phyloP scores from a whole-genome alignment of 2,888 invertebrate species.

The Helicoverpa assulta region DNA sequence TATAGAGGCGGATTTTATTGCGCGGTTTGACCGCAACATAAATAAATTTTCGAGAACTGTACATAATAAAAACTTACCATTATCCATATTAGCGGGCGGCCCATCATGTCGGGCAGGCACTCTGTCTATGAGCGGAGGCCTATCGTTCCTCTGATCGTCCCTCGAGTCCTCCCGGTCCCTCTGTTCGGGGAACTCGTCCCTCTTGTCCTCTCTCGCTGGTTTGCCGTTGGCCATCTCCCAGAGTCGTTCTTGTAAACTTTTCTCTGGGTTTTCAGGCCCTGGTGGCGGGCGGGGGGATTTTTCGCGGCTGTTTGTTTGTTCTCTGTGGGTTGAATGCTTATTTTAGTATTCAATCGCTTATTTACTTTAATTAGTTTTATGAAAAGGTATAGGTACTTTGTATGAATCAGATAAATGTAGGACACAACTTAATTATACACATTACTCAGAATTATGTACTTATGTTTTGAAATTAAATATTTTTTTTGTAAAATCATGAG shows the following conservation, averaged over 20 bases:
- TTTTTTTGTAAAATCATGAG: too few species aligned
- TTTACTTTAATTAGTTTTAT: background rate
- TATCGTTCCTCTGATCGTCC: conserved; percentile 32
- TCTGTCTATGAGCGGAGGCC: conserved; percentile 56
- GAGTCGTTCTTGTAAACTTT: conserved; percentile 85
- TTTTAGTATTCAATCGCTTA: background rate
- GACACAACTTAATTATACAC: too few species aligned
- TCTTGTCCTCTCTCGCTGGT: conserved; percentile 59
- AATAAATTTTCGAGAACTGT: too few species aligned
- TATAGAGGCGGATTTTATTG: too few species aligned
- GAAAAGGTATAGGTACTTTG: background rate
- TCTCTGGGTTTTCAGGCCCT: conserved; percentile 78
- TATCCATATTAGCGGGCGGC: conserved; percentile 46
- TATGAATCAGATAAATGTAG: too few species aligned
- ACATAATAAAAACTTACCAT: conserved; percentile 36
- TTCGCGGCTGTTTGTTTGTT: conserved; percentile 74
- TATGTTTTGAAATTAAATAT: too few species aligned
- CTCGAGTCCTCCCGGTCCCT: conserved; percentile 31
- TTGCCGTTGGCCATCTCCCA: conserved; percentile 90
- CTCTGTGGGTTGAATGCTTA: conserved; percentile 61
- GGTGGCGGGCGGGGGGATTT: conserved; percentile 76
- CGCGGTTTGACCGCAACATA: too few species aligned
- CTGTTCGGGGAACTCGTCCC: conserved; percentile 50
- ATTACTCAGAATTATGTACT: too few species aligned
- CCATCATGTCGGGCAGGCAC: conserved; percentile 49